These are phyloP conservation scores for Drosophila ogumai DNA, from an alignment of 1,140 invertebrate genomes.

Conservation along the genomic window DNA sequence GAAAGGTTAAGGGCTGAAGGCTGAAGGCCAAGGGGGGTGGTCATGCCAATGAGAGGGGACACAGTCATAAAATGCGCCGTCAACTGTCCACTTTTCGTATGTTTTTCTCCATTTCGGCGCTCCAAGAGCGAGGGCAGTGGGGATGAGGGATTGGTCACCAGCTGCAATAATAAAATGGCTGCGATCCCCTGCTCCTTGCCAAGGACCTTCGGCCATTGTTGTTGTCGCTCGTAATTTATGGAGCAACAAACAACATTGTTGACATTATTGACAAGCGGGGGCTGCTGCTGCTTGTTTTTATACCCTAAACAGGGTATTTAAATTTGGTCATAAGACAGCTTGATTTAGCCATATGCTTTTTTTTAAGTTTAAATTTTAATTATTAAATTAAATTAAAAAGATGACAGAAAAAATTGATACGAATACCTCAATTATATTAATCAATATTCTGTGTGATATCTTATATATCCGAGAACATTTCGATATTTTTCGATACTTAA, in stretches of 20 bases:
- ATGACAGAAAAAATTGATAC: no score
- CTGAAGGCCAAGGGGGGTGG: not conserved
- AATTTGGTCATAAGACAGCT: not conserved
- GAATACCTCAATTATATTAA: not conserved
- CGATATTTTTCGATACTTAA: no score
- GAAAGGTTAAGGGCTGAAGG: not conserved
- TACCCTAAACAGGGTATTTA: not conserved
- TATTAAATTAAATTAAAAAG: no score
- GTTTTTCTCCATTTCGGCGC: conserved; percentile 16
- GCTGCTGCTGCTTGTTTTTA: conserved; percentile 12
- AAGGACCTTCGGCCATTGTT: conserved; percentile 34
- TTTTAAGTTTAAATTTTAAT: no score
- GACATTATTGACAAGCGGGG: conserved; percentile 75
- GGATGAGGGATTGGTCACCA: conserved; percentile 40
- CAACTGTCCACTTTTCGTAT: conserved; percentile 47
- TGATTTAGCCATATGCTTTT: no score
- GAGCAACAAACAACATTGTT: conserved; percentile 79
- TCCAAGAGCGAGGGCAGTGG: no score
- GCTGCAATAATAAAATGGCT: conserved; percentile 71
- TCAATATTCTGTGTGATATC: not conserved
- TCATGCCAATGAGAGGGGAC: conserved; percentile 8
- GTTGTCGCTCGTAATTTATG: conserved; percentile 73
- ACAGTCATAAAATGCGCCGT: conserved; percentile 47
- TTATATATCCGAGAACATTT: not conserved
- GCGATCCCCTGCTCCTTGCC: conserved; percentile 7